phyloP scores from a whole-genome alignment of 2,888 invertebrate genomes.

The Diabrotica balteata region DNA sequence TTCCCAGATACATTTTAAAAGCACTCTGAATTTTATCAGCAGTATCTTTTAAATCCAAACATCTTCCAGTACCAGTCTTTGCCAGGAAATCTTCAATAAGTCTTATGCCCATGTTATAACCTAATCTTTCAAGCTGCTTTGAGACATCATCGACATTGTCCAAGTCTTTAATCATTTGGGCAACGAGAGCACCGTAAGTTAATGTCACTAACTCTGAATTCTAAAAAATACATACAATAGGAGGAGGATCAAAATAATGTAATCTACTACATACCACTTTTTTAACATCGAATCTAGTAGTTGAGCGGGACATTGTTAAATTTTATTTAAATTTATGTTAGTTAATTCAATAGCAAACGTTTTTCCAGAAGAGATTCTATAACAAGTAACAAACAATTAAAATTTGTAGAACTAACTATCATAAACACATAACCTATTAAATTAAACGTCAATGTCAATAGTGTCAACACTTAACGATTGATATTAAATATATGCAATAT shows the following conservation, averaged over 20 bases:
- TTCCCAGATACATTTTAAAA: constrained; percentile 85
- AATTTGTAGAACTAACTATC: too few species aligned
- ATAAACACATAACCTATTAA: too few species aligned
- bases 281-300: constrained; percentile 75
- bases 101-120: constrained; percentile 98
- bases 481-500: too few species aligned
- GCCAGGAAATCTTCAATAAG: constrained; percentile 98
- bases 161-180: constrained; percentile 95
- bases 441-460: too few species aligned
- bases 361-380: too few species aligned
- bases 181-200: constrained; percentile 97
- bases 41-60: constrained; percentile 95
- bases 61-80: constrained; percentile 85
- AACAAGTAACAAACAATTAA: too few species aligned
- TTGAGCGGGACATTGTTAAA: constrained; percentile 71
- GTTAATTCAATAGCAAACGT: too few species aligned
- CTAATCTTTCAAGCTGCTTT: constrained; percentile 92
- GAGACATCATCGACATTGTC: constrained; percentile 98
- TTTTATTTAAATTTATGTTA: background rate
- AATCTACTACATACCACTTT: constrained; percentile 71
- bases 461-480: too few species aligned
- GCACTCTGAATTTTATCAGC: constrained; percentile 92
- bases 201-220: constrained; percentile 96
- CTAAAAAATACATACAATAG: constrained; percentile 60
- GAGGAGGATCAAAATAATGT: constrained; percentile 10